A percentile compares a stretch with the other conserved stretches of the same genome.
Conservation (phyloP, 2,888 invertebrate genomes). For the Drosophila neotestacea region DNA sequence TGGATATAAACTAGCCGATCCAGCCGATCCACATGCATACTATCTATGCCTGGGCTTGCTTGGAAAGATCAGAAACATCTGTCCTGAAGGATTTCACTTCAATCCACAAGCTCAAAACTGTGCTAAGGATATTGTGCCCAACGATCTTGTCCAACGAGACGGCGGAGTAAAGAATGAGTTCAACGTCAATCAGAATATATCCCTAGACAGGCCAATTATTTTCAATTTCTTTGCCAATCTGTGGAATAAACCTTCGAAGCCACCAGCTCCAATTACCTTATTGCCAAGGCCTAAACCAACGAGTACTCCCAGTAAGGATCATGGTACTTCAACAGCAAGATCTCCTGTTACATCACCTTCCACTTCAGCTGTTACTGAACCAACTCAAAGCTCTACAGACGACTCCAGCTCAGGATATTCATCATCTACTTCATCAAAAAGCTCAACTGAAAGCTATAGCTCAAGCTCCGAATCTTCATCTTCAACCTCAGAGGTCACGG, state of each 20-base stretch:
- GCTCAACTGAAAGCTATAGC: background rate
- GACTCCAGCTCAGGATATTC: background rate
- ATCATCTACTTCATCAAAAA: background rate
- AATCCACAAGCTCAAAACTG: constrained; percentile 47
- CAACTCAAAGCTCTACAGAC: constrained; percentile 5
- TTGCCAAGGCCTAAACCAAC: no score
- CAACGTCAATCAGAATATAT: constrained; percentile 54
- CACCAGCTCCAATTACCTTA: constrained; percentile 3
- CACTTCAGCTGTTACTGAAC: background rate
- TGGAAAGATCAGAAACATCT: constrained; percentile 49
- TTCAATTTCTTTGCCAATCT: constrained; percentile 52
- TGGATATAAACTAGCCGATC: constrained; percentile 57
- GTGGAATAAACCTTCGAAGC: constrained; percentile 36
- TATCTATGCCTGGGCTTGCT: constrained; percentile 59
- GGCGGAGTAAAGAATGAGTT: constrained; percentile 14
- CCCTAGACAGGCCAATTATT: constrained; percentile 53
- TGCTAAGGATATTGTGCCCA: background rate
- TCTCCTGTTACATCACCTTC: no score
- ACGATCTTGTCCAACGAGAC: background rate
- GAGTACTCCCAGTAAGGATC: background rate
- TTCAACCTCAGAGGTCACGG: background rate
- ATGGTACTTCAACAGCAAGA: background rate
- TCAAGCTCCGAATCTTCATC: background rate
- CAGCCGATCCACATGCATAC: constrained; percentile 54
- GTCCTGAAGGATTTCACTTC: constrained; percentile 55